phyloP scores from a whole-genome alignment of 1,140 invertebrate species.

The Subanguina moxae region DNA sequence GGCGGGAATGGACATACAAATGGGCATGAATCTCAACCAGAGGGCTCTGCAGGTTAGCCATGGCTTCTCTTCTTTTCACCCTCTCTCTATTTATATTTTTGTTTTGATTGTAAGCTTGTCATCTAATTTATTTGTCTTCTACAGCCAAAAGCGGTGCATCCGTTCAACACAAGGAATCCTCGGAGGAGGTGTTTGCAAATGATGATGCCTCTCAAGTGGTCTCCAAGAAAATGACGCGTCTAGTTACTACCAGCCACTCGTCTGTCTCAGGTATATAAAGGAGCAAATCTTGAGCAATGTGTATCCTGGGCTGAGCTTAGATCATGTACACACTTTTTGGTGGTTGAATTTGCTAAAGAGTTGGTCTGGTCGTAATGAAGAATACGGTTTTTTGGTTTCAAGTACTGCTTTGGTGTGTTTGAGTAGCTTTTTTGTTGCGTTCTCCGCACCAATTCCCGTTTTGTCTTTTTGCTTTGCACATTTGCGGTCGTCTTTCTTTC shows the following conservation, averaged over 20 bases:
- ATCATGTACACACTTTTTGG: no score
- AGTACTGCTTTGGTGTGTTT: background rate
- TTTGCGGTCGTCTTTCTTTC: background rate
- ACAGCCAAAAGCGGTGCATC: conserved; percentile 5
- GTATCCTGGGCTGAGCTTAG: no score
- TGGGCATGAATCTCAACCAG: background rate
- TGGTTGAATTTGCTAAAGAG: no score
- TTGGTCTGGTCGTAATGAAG: no score
- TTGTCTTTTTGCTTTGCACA: no score
- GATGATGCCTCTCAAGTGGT: conserved; percentile 50
- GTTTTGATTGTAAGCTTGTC: background rate
- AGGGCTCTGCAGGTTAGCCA: background rate
- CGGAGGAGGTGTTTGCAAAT: conserved; percentile 48
- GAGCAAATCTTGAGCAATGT: no score
- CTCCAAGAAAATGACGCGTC: conserved; percentile 53
- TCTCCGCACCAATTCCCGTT: no score
- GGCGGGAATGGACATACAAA: background rate
- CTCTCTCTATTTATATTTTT: background rate
- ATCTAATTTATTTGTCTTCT: conserved; percentile 13
- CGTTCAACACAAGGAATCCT: conserved; percentile 42
- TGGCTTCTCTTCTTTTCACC: background rate
- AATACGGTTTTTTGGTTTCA: no score
- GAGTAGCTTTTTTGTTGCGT: background rate
- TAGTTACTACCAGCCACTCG: conserved; percentile 51
- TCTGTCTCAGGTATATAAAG: conserved; percentile 37